These are phyloP conservation scores for Zootoca vivipara DNA, from an alignment of 2,113 vertebrate genomes.

Conservation along the genomic window DNA sequence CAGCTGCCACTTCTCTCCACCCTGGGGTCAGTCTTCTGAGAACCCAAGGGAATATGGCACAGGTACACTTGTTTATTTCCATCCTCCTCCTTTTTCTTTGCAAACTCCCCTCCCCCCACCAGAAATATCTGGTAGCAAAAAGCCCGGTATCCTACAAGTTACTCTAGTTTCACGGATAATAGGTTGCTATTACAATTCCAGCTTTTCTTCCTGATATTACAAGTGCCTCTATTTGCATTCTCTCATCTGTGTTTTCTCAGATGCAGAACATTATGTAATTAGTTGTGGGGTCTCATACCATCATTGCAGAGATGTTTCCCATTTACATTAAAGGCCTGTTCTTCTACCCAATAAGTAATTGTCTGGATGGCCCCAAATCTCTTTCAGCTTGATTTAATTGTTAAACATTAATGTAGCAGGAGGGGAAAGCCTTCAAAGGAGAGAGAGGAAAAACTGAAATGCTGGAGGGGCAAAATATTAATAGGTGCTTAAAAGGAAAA, in stretches of 20 bases:
- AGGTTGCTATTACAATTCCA: constrained; percentile 61
- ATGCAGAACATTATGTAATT: constrained; percentile 98
- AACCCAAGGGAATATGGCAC: not conserved
- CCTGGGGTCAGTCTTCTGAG: not conserved
- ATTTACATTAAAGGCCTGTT: constrained; percentile 84
- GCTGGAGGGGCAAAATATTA: constrained; percentile 82
- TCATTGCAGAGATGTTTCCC: constrained; percentile 84
- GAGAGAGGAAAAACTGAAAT: constrained; percentile 63
- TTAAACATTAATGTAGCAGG: constrained; percentile 86
- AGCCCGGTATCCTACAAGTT: constrained; percentile 53
- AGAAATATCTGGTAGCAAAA: constrained; percentile 47
- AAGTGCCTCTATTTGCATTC: constrained; percentile 77
- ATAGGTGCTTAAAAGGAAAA: constrained; percentile 83
- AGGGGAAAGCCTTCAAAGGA: constrained; percentile 79
- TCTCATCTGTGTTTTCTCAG: constrained; percentile 88
- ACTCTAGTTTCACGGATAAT: constrained; percentile 66
- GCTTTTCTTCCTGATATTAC: constrained; percentile 65
- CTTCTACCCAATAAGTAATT: constrained; percentile 84
- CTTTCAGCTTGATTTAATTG: constrained; percentile 85
- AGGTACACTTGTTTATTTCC: not conserved
- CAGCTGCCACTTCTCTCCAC: not conserved
- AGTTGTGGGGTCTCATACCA: constrained; percentile 82
- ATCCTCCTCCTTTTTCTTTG: not conserved
- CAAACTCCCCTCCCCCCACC: not conserved
- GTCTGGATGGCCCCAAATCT: constrained; percentile 80